Percentiles rank a stretch among this genome's conserved stretches.
These are phyloP conservation scores for Onychostoma macrolepis DNA, from an alignment of 2,113 vertebrate genomes.

Conservation along the genomic window DNA sequence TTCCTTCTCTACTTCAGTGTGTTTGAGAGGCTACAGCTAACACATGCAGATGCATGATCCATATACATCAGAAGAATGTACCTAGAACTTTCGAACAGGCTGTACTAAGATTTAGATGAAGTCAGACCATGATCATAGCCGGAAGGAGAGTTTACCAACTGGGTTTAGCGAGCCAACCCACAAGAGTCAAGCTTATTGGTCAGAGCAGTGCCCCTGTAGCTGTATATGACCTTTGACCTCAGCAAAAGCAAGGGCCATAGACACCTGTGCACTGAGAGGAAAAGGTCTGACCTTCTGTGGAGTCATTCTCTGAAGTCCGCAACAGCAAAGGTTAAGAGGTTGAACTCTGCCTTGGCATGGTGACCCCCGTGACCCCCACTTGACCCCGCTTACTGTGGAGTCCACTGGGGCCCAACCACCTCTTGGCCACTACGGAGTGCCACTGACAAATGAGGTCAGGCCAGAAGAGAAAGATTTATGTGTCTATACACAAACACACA, in stretches of 20 bases:
- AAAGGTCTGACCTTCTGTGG: constrained; percentile 65
- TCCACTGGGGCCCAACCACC: constrained; percentile 57
- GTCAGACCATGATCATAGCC: background rate
- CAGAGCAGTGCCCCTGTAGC: constrained; percentile 14
- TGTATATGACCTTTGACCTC: constrained; percentile 53
- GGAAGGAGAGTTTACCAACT: background rate
- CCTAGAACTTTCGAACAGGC: background rate
- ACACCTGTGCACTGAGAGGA: constrained; percentile 71
- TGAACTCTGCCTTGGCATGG: constrained; percentile 59
- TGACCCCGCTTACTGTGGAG: constrained; percentile 71
- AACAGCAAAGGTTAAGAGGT: constrained; percentile 68
- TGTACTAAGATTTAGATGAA: background rate
- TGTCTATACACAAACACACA: constrained; percentile 51
- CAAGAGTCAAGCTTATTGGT: constrained; percentile 7
- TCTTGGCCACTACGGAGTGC: constrained; percentile 54
- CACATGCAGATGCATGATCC: background rate
- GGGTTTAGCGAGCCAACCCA: background rate
- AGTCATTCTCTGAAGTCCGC: constrained; percentile 56
- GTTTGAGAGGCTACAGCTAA: background rate
- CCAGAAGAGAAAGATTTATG: constrained; percentile 69
- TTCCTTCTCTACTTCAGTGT: background rate
- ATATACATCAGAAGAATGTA: background rate
- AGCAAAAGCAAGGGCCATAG: constrained; percentile 41
- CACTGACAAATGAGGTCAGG: constrained; percentile 74
- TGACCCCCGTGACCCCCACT: constrained; percentile 75